Base-by-base conservation (phyloP, 2,888 invertebrate species). In the Capitulum mitella region DNA sequence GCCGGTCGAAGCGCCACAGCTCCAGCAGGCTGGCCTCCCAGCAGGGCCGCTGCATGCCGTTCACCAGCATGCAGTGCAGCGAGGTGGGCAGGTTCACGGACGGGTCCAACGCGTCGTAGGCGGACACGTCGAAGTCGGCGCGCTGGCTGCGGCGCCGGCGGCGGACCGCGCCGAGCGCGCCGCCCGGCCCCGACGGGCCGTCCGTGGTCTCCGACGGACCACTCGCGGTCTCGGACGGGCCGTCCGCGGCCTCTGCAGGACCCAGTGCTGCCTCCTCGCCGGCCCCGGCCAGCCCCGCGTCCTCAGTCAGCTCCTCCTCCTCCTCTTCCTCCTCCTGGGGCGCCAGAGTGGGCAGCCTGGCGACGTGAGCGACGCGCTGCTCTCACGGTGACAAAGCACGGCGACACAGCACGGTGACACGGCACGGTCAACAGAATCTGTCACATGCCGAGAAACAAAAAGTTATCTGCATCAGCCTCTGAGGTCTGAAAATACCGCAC, bases 21-120 rank as follows among this genome's bases (percentile, higher is more conserved):
- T 92, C 92, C 81, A 92, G 85, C 81, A 92, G 87, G 85, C 90
- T 92, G 82, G 88, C 85, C 81, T 90, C 87, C 79, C 90, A 88
- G 84, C 93, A 93, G 34, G 81, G 80, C 40, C 58, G 78, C 76
- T 80, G 79, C 80, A 82, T 81, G 19, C 54, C 54, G 14, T 74
- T 26, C 32, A 61, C 61, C 29, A 61, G 32, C 29, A 32, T 12
- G 29, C 61, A 61, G 29, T 61, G 61, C 29, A 29, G 32, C 29
- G 29, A 32, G 8, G 61, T 10, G 0, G 61, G 32, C 61, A 61
- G 61, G 29, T 14, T 61, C 29, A 61, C 61, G 1, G 61, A 61
- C 29, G 61, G 61, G 61, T 61, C 61, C 29, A 61, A 61, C 14
- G 29, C 32, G 61, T 61, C 61, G 12, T 32, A 61, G 12, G 29